phyloP scores from a whole-genome alignment of 2,888 invertebrate species.

The Campoletis raptor region DNA sequence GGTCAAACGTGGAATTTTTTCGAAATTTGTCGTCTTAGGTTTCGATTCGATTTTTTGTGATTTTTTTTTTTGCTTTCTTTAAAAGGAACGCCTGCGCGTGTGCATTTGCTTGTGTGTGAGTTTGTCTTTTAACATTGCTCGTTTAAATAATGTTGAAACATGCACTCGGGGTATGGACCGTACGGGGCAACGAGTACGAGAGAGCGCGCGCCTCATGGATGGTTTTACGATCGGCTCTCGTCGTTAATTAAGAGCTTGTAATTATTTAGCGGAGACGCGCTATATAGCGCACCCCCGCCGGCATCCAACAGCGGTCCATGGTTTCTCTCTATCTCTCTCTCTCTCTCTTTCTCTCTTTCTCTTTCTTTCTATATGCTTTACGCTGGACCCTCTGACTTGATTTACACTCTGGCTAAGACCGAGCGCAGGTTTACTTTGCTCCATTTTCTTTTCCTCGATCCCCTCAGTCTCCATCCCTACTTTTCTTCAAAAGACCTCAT shows the following conservation, averaged over 20 bases:
- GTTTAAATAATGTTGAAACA: constrained; percentile 84
- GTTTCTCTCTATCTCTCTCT: constrained; percentile 63
- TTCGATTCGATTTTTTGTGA: constrained; percentile 34
- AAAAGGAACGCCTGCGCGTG: constrained; percentile 38
- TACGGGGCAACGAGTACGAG: constrained; percentile 64
- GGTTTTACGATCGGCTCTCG: constrained; percentile 84
- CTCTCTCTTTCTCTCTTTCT: constrained; percentile 67
- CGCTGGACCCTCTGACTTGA: constrained; percentile 76
- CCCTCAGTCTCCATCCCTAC: neutral
- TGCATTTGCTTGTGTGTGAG: constrained; percentile 47
- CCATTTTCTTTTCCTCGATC: constrained; percentile 60
- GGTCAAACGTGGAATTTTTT: neutral
- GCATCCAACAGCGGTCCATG: constrained; percentile 76
- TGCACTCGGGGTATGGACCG: constrained; percentile 76
- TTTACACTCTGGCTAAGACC: constrained; percentile 79
- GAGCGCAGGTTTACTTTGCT: constrained; percentile 62
- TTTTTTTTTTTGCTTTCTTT: no score
- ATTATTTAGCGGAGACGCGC: constrained; percentile 84
- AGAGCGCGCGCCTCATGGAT: constrained; percentile 77
- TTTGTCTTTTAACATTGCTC: constrained; percentile 76
- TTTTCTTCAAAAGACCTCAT: constrained; percentile 3
- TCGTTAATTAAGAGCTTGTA: constrained; percentile 85
- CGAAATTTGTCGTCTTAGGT: neutral
- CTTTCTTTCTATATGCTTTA: constrained; percentile 56
- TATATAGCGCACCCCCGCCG: constrained; percentile 83